These are phyloP conservation scores for Sclerodermus sp. DNA, from an alignment of 2,888 invertebrate genomes.

Conservation along the genomic window DNA sequence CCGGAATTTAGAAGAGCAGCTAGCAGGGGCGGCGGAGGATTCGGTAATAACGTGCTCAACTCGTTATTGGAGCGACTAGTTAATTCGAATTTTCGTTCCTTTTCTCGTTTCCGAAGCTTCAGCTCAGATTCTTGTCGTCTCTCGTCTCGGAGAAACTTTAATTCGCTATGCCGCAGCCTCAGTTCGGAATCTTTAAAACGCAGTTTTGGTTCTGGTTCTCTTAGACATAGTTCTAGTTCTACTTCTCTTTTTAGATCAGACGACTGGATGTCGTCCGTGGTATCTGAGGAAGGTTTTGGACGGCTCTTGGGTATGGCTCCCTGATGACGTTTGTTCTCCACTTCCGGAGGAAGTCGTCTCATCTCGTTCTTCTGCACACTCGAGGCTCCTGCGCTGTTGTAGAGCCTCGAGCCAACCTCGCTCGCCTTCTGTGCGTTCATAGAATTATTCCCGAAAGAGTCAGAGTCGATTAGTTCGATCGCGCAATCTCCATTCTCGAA, in stretches of 20 bases:
- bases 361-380: constrained; percentile 56
- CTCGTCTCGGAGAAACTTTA: too few relatives aligned
- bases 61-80: constrained; percentile 68
- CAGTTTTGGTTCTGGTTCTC: constrained; percentile 48
- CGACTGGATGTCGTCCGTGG: constrained; percentile 21
- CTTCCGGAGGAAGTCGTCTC: constrained; percentile 60
- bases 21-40: constrained; percentile 64
- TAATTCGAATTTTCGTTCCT: constrained; percentile 60
- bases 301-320: constrained; percentile 73
- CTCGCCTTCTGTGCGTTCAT: too few relatives aligned
- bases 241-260: constrained; percentile 18
- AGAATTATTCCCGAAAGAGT: too few relatives aligned
- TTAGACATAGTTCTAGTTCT: too few relatives aligned
- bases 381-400: constrained; percentile 58
- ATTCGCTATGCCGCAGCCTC: background rate
- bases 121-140: constrained; percentile 12
- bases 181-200: constrained; percentile 52
- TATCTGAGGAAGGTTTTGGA: constrained; percentile 45
- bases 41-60: constrained; percentile 68
- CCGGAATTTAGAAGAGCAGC: constrained; percentile 68
- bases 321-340: constrained; percentile 66
- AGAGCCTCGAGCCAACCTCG: too few relatives aligned
- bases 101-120: constrained; percentile 35
- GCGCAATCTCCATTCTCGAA: constrained; percentile 62
- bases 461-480: too few relatives aligned